Base-by-base conservation (phyloP, 2,888 invertebrate genomes). In the Hyles lineata region DNA sequence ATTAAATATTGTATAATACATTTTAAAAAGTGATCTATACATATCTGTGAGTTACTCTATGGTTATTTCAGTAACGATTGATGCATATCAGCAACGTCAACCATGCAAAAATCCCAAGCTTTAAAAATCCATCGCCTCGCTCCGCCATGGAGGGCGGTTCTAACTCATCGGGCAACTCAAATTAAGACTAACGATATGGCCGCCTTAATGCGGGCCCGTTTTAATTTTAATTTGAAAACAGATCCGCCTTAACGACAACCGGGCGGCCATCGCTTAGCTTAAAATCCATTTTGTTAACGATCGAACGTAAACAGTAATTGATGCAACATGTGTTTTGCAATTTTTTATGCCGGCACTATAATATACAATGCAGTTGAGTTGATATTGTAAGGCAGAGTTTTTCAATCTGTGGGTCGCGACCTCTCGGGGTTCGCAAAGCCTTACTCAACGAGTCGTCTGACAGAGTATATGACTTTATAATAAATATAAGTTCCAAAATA, bases 101-200 rank as follows among this genome's bases (percentile, higher is more conserved):
- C 17, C 17, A 2, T 50, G 5, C 11, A 67, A 50, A 43, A 21
- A 9, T 35, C 19, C 15, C 23, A 11, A 2, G 23, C 50, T 21
- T 17, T 5, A 67, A 71, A 25, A 15, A 25, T 23, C 21, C 43
- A 74, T 79, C 74, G 79, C 81, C 63, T 78, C 73, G 82, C 84
- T 77, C 63, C n/a, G 72, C 73, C 83, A 75, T 73, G 29, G 70
- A 73, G 73, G 35, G n/a, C 9, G 21, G 72, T 71, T 19, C 74
- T 76, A 76, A 76, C 80, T 78, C 82, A 86, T 81, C 82, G 84
- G 83, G 82, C 83, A 86, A 89, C 87, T 87, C 89, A 92, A 92
- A 93, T 93, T 92, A 93, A 92, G 93, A 92, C 91, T 93, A 93
- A 93, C 92, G 92, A 92, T 92, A 90, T 81, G 84, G 80, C 83